phyloP scores from a whole-genome alignment of 2,888 invertebrate genomes.

The Epiblema foenella region DNA sequence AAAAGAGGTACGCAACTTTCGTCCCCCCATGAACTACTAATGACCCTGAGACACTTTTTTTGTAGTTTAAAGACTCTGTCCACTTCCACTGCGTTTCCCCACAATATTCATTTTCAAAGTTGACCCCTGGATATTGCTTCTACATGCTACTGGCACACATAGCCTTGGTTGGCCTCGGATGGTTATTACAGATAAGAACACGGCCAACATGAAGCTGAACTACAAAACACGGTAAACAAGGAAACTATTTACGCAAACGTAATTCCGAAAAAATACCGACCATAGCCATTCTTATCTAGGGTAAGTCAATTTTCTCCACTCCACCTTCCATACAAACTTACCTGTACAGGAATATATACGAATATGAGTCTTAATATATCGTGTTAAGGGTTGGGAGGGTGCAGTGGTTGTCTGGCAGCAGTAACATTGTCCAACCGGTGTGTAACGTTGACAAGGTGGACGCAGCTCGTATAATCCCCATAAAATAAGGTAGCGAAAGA shows the following conservation, averaged over 20 bases:
- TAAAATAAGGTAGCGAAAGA: slow-evolving; percentile 80
- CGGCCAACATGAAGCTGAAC: slow-evolving; percentile 44
- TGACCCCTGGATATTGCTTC: no score
- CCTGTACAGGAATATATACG: not conserved
- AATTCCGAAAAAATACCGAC: slow-evolving; percentile 77
- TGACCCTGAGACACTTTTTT: no score
- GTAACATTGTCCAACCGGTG: slow-evolving; percentile 78
- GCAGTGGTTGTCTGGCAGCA: slow-evolving; percentile 51
- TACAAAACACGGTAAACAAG: slow-evolving; percentile 80
- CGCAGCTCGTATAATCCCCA: slow-evolving; percentile 82
- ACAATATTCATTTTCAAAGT: no score
- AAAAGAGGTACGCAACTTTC: no score
- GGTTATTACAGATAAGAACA: not conserved
- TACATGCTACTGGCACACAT: no score
- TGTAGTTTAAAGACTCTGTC: no score
- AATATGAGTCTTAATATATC: slow-evolving; percentile 50
- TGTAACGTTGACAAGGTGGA: slow-evolving; percentile 82
- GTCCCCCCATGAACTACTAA: no score
- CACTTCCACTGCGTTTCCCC: no score
- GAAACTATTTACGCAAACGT: slow-evolving; percentile 68
- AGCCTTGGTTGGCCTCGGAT: no score
- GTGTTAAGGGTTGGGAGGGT: slow-evolving; percentile 46
- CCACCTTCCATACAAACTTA: slow-evolving; percentile 56
- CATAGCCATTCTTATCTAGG: slow-evolving; percentile 81
- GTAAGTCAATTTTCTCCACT: slow-evolving; percentile 81